Conservation (phyloP, 2,797 vertebrate species). For the Melanotaenia pygmaea region DNA sequence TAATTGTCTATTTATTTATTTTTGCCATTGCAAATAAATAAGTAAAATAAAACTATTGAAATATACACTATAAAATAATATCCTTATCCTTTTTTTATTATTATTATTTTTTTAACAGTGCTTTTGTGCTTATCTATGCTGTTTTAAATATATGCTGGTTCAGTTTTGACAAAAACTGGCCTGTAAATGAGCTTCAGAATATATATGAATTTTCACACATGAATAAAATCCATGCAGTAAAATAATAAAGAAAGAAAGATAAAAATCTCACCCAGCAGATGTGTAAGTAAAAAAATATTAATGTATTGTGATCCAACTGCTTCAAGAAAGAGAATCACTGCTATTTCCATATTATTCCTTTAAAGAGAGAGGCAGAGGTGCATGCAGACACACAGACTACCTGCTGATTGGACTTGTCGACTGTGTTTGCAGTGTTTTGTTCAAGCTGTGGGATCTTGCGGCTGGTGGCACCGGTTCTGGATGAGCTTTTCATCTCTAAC, state of each 20-base stretch:
- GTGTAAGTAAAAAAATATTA: background rate
- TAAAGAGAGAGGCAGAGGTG: conserved; percentile 1
- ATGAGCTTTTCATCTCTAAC: conserved; percentile 93
- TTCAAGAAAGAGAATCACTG: background rate
- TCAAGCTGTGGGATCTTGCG: conserved; percentile 82
- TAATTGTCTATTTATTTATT: background rate
- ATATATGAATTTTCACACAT: background rate
- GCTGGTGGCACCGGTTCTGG: conserved; percentile 86
- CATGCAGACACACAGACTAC: conserved; percentile 70
- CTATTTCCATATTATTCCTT: background rate
- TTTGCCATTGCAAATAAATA: background rate
- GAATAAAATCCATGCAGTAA: background rate
- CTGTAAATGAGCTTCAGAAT: background rate
- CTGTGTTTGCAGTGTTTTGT: conserved; percentile 89
- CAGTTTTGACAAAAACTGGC: background rate
- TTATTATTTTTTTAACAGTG: background rate
- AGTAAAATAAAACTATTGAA: background rate
- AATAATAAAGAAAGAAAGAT: background rate
- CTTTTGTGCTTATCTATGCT: background rate
- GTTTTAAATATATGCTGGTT: background rate
- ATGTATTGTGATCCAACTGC: background rate
- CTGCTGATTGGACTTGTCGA: conserved; percentile 93
- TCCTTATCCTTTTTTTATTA: background rate
- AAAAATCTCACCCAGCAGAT: background rate
- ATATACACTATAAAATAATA: background rate